Evolutionary conservation across 2,888 invertebrate genomes (phyloP).

Genomic region (Eupithecia dodoneata): DNA sequence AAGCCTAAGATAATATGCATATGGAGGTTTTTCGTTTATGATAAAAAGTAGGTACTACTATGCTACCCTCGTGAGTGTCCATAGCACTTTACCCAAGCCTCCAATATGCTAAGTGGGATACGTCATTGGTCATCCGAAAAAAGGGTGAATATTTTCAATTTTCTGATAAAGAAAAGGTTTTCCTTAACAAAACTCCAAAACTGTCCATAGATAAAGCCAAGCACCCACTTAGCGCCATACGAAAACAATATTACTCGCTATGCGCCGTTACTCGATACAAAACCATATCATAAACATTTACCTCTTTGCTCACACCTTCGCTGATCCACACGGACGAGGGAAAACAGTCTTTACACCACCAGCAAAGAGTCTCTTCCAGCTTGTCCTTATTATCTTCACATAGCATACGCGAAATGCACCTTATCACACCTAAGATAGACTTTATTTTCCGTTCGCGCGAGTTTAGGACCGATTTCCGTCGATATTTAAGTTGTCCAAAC

Average conservation of each 20-base stretch:
- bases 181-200: constrained; percentile 20
- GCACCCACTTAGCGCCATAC: constrained; percentile 52
- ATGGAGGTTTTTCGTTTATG: background rate
- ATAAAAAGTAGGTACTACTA: background rate
- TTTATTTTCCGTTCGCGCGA: constrained; percentile 6
- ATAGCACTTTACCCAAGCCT: constrained; percentile 3
- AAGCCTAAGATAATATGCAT: background rate
- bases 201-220: constrained; percentile 30
- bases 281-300: constrained; percentile 57
- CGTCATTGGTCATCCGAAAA: constrained; percentile 12
- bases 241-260: constrained; percentile 46
- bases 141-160: constrained; percentile 5
- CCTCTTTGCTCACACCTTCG: constrained; percentile 60
- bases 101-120: constrained; percentile 10
- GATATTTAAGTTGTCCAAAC: constrained; percentile 40
- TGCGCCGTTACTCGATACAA: constrained; percentile 38
- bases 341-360: constrained; percentile 42
- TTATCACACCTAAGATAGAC: constrained; percentile 5
- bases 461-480: constrained; percentile 30
- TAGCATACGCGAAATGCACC: constrained; percentile 5
- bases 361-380: constrained; percentile 42
- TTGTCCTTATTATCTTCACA: constrained; percentile 3
- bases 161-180: constrained; percentile 15
- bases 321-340: constrained; percentile 38
- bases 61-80: background rate